Conservation (phyloP, 2,113 vertebrate species). For the Tyto alba region DNA sequence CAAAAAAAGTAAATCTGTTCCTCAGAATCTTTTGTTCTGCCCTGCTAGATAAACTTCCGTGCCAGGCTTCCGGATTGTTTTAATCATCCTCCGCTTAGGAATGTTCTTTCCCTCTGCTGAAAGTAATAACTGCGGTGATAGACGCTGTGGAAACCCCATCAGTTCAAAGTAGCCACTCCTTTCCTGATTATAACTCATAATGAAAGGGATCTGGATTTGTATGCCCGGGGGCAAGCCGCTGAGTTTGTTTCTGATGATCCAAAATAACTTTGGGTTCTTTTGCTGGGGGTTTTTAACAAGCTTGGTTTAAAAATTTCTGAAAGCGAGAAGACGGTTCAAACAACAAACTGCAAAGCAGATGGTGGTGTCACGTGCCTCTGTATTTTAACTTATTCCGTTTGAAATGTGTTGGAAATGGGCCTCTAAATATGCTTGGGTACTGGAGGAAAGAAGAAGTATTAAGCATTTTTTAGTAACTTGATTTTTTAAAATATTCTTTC, state of each 20-base stretch:
- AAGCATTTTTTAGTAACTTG: background rate
- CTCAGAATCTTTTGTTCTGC: background rate
- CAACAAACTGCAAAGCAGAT: background rate
- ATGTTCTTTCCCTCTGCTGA: background rate
- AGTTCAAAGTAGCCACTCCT: background rate
- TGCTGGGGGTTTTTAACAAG: constrained; percentile 2
- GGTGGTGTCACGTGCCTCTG: background rate
- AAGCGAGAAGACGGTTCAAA: background rate
- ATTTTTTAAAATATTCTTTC: background rate
- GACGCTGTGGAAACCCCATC: background rate
- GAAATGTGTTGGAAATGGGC: background rate
- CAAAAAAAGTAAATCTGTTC: background rate
- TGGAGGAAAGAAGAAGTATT: background rate
- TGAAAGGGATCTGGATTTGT: background rate
- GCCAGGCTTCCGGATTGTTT: background rate
- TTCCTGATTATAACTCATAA: background rate
- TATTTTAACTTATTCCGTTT: background rate
- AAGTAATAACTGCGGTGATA: accelerated
- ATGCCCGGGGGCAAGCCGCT: background rate
- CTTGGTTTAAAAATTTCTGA: constrained; percentile 37
- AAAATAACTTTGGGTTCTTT: background rate
- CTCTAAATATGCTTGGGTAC: background rate
- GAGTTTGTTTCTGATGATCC: background rate
- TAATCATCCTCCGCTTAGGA: background rate
- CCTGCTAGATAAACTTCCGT: background rate